Conservation (phyloP, 1,140 invertebrate genomes). For the Triops cancriformis region DNA sequence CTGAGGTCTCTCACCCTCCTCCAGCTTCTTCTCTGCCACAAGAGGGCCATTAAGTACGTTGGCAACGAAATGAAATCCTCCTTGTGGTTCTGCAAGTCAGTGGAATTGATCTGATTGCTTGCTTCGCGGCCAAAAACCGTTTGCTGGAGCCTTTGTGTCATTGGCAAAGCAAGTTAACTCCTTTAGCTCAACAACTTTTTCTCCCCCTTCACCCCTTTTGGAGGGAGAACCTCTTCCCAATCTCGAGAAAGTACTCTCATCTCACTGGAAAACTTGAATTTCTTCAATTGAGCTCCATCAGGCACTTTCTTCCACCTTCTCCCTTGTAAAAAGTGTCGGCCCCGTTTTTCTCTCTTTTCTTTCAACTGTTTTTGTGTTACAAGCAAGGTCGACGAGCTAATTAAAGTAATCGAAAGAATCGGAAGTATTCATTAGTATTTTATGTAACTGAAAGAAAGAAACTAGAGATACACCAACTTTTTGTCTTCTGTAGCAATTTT, state of each 20-base stretch:
- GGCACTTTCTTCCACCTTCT: too few species aligned
- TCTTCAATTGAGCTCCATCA: background rate
- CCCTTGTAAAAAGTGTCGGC: too few species aligned
- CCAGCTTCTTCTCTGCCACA: background rate
- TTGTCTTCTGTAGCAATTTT: too few species aligned
- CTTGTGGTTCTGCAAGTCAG: background rate
- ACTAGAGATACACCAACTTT: too few species aligned
- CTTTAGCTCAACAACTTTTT: background rate
- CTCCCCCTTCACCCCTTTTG: background rate
- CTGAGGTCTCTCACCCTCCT: too few species aligned
- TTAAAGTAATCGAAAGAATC: too few species aligned
- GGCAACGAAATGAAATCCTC: slow-evolving; percentile 1
- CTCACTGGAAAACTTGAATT: background rate
- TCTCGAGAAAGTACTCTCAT: background rate
- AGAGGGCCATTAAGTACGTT: background rate
- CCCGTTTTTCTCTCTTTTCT: too few species aligned
- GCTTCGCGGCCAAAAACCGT: slow-evolving; percentile 8
- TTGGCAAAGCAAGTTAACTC: slow-evolving; percentile 13
- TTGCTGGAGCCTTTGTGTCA: slow-evolving; percentile 3
- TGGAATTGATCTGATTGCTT: slow-evolving; percentile 8
- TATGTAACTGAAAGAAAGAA: too few species aligned
- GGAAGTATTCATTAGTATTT: too few species aligned
- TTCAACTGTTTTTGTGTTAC: too few species aligned
- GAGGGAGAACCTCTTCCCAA: background rate
- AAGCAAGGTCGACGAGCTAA: too few species aligned